These are phyloP conservation scores for Mionectes macconnelli DNA, from an alignment of 2,113 vertebrate genomes.

Conservation along the genomic window DNA sequence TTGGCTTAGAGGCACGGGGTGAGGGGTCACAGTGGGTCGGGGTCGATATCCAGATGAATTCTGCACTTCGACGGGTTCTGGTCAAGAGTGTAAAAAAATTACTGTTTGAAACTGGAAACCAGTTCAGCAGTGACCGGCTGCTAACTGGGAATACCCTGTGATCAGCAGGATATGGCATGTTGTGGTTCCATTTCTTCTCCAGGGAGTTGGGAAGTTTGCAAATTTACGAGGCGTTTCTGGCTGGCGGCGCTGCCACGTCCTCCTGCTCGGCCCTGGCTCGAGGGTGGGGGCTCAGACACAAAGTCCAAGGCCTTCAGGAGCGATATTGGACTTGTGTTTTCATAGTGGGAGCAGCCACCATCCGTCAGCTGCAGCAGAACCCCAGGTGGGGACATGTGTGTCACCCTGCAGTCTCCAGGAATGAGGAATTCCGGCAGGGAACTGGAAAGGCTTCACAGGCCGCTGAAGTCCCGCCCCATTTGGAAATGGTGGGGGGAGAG, in stretches of 20 bases:
- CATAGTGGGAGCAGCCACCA: background rate
- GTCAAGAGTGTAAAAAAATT: background rate
- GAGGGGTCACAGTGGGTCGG: background rate
- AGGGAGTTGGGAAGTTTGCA: background rate
- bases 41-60: background rate
- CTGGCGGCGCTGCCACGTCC: fast-evolving
- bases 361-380: background rate
- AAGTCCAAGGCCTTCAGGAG: background rate
- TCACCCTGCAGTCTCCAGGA: background rate
- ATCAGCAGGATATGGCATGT: fast-evolving
- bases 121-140: background rate
- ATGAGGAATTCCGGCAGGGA: background rate
- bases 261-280: background rate
- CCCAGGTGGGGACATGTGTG: background rate
- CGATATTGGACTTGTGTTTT: fast-evolving
- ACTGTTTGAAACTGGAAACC: background rate
- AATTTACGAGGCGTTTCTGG: background rate
- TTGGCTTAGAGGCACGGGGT: background rate
- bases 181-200: background rate
- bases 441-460: background rate
- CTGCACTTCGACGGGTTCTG: fast-evolving
- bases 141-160: background rate
- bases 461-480: fast-evolving
- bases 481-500: background rate
- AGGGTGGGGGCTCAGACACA: background rate